phyloP scores from a whole-genome alignment of 2,888 invertebrate species.

The Punctoribates punctum region DNA sequence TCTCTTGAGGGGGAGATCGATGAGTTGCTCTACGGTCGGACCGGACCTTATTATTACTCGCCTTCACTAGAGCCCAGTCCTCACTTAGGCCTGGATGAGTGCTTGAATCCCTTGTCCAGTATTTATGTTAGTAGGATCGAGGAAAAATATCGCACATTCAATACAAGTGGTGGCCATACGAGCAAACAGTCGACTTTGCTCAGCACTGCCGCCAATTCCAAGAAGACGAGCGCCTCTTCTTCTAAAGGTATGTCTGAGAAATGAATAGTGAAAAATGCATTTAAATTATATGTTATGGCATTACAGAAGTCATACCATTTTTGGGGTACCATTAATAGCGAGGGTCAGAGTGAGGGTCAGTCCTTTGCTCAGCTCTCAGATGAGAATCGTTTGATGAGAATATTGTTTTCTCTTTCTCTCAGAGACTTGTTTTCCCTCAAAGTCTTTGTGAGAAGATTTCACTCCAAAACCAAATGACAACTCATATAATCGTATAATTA shows the following conservation, averaged over 20 bases:
- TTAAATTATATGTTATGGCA: constrained; percentile 30
- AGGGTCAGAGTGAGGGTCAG: no score
- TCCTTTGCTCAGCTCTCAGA: no score
- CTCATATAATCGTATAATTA: no score
- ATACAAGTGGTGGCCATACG: not conserved
- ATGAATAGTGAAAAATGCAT: not conserved
- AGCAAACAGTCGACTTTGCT: not conserved
- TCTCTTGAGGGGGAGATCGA: constrained; percentile 51
- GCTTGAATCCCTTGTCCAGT: not conserved
- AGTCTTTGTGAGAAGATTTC: no score
- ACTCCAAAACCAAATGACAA: no score
- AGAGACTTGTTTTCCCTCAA: not conserved
- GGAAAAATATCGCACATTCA: constrained; percentile 47
- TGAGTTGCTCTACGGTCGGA: constrained; percentile 50
- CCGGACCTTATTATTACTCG: constrained; percentile 16
- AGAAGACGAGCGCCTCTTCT: not conserved
- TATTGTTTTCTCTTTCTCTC: no score
- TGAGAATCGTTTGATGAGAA: not conserved
- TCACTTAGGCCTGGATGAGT: not conserved
- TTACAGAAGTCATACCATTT: not conserved
- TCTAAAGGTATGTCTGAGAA: constrained; percentile 21
- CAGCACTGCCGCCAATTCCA: not conserved
- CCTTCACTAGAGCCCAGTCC: not conserved
- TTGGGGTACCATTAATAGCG: not conserved
- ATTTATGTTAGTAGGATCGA: constrained; percentile 49